These are phyloP conservation scores for Antedon mediterranea DNA, from an alignment of 53 echinoderm and acorn worm genomes.

Conservation along the genomic window DNA sequence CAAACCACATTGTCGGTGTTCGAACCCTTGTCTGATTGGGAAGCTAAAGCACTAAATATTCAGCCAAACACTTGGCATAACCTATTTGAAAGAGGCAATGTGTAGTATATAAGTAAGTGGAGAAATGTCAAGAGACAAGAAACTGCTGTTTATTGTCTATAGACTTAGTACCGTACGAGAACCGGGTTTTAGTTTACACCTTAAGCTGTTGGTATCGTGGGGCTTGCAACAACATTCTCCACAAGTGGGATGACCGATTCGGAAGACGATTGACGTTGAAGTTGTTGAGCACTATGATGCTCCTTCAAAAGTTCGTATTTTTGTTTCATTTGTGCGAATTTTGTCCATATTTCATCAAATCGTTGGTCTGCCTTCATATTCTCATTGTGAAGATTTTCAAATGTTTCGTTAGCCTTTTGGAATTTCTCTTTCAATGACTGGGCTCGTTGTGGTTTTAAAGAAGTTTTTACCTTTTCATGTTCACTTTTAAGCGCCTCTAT, in stretches of 20 bases:
- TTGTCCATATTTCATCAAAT: slow-evolving; percentile 52
- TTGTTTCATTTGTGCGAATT: slow-evolving; percentile 64
- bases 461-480: background rate
- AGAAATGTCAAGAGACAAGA: too few relatives aligned
- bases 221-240: background rate
- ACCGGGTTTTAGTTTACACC: background rate
- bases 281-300: background rate
- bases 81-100: too few relatives aligned
- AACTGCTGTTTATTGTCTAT: too few relatives aligned
- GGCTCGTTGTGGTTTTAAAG: background rate
- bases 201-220: background rate
- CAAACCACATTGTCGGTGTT: too few relatives aligned
- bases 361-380: slow-evolving; percentile 14
- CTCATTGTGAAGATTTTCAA: slow-evolving; percentile 11
- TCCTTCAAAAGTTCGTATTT: slow-evolving; percentile 70
- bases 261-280: background rate
- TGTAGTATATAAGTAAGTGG: too few relatives aligned
- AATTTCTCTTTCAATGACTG: background rate
- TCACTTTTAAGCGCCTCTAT: background rate
- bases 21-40: too few relatives aligned
- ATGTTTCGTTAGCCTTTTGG: background rate
- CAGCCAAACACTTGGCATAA: too few relatives aligned
- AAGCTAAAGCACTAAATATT: too few relatives aligned
- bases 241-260: background rate
- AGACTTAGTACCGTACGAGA: too few relatives aligned